A percentile compares a stretch with the other conserved stretches of the same genome.
Evolutionary conservation across 2,113 vertebrate species (phyloP).

Genomic region (Proterorhinus semilunaris): DNA sequence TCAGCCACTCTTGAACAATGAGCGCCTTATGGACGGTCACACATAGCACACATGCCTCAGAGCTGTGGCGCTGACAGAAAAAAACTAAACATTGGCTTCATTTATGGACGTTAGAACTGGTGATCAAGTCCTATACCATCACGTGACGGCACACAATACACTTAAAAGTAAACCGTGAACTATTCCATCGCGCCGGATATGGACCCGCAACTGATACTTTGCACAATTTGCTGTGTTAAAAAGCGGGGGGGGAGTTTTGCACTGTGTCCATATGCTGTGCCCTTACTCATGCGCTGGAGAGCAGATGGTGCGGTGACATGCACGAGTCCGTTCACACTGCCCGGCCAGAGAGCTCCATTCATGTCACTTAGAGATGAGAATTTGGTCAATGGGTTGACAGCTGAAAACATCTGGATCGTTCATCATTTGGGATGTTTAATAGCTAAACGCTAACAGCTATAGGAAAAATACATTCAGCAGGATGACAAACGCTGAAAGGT

Average conservation of each 20-base stretch:
- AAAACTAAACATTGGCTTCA: conserved; percentile 16
- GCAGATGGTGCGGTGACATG: conserved; percentile 62
- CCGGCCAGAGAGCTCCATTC: background rate
- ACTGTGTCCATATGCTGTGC: conserved; percentile 60
- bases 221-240: background rate
- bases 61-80: conserved; percentile 31
- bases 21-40: conserved; percentile 30
- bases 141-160: conserved; percentile 26
- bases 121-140: conserved; percentile 24
- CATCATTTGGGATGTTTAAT: no score
- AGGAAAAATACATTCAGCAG: no score
- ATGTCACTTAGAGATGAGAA: background rate
- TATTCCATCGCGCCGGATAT: no score
- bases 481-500: no score
- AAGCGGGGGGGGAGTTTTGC: background rate
- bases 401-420: no score
- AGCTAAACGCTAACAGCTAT: no score
- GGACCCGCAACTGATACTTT: background rate
- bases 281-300: conserved; percentile 47
- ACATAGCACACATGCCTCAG: conserved; percentile 49
- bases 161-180: conserved; percentile 5
- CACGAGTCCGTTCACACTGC: conserved; percentile 10
- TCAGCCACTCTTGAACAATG: conserved; percentile 34
- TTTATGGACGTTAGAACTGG: conserved; percentile 27
- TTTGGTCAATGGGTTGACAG: no score